Evolutionary conservation across 2,888 invertebrate species (phyloP).

Genomic region (Cenopis cana): DNA sequence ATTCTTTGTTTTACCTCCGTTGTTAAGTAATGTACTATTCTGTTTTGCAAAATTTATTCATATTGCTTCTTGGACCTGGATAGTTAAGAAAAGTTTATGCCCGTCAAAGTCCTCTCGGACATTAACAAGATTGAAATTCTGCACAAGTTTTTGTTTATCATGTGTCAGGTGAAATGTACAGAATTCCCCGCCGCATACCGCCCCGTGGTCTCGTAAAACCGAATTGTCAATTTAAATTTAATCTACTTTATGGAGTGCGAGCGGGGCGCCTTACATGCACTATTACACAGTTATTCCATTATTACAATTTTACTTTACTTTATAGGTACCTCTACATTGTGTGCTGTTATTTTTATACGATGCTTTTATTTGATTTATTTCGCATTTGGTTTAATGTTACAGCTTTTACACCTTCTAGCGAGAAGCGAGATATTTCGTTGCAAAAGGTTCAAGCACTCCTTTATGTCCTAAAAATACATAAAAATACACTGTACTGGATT

Average conservation of each 20-base stretch:
- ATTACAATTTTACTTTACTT: constrained; percentile 17
- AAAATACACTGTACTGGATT: no score
- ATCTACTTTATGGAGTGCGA: constrained; percentile 73
- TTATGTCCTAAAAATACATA: background rate
- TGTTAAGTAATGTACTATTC: no score
- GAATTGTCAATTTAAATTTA: constrained; percentile 82
- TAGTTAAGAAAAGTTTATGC: no score
- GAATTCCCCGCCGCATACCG: constrained; percentile 40
- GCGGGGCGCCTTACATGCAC: constrained; percentile 66
- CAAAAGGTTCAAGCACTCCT: background rate
- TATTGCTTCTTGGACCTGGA: no score
- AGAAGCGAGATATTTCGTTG: background rate
- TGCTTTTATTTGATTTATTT: constrained; percentile 56
- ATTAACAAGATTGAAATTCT: no score
- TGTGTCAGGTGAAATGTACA: constrained; percentile 21
- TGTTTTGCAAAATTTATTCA: no score
- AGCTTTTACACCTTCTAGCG: background rate
- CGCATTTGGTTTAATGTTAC: constrained; percentile 18
- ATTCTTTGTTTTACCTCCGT: no score
- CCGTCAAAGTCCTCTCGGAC: no score
- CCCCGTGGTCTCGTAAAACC: constrained; percentile 69
- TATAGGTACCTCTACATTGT: no score
- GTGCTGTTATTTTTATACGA: constrained; percentile 49
- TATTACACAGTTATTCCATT: constrained; percentile 62
- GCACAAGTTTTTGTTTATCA: background rate